These are phyloP conservation scores for Microplitis demolitor DNA, from an alignment of 1,140 invertebrate species.

Conservation along the genomic window DNA sequence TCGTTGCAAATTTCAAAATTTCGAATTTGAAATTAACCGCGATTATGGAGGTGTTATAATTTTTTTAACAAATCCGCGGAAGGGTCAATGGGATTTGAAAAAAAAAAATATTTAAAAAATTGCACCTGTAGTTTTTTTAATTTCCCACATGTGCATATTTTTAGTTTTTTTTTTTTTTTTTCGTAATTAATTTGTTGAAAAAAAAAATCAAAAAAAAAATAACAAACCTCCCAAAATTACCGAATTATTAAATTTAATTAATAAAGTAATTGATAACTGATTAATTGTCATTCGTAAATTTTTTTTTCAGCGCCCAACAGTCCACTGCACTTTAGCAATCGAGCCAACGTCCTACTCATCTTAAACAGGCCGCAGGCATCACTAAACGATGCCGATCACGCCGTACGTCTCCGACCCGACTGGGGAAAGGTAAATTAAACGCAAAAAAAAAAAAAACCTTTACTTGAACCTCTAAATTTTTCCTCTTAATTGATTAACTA, in stretches of 20 bases:
- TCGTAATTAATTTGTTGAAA: no score
- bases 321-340: slow-evolving; percentile 72
- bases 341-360: slow-evolving; percentile 69
- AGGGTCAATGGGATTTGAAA: no score
- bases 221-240: background rate
- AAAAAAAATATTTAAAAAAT: no score
- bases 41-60: no score
- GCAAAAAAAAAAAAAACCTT: background rate
- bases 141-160: no score
- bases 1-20: no score
- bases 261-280: background rate
- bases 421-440: slow-evolving; percentile 71
- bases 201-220: no score
- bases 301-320: slow-evolving; percentile 70
- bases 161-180: no score
- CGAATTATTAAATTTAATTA: background rate
- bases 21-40: no score
- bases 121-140: no score
- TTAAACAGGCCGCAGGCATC: slow-evolving; percentile 71
- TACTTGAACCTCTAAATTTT: no score
- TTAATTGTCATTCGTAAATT: slow-evolving; percentile 28
- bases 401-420: slow-evolving; percentile 69
- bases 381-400: slow-evolving; percentile 72
- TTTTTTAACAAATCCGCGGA: no score
- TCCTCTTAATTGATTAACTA: background rate